Conservation (phyloP, 1,140 invertebrate genomes). For the Papilio machaon region DNA sequence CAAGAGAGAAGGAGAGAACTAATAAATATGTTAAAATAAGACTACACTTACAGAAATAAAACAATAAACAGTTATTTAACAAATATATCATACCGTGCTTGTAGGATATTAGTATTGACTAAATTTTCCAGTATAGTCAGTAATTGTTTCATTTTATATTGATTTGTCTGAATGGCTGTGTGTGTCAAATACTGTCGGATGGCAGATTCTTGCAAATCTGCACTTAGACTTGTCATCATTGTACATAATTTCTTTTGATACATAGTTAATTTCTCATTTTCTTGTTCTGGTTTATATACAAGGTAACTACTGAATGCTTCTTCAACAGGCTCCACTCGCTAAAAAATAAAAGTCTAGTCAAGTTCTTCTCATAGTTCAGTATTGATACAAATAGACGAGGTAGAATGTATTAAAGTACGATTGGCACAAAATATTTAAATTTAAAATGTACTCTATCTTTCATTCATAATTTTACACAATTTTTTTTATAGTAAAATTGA, state of each 20-base stretch:
- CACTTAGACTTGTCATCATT: slow-evolving; percentile 79
- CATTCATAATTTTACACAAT: no score
- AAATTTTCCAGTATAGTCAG: slow-evolving; percentile 88
- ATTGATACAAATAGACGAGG: no score
- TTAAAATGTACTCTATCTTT: no score
- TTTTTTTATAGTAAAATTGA: no score
- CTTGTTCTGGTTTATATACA: slow-evolving; percentile 86
- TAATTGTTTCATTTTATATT: slow-evolving; percentile 87
- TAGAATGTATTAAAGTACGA: no score
- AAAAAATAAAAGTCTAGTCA: slow-evolving; percentile 44
- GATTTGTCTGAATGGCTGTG: slow-evolving; percentile 87
- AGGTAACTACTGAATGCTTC: slow-evolving; percentile 94
- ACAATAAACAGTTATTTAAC: slow-evolving; percentile 21
- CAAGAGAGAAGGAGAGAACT: no score
- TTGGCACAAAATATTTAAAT: no score
- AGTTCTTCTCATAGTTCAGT: no score
- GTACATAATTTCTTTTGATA: slow-evolving; percentile 85
- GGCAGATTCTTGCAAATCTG: slow-evolving; percentile 88
- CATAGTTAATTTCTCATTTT: slow-evolving; percentile 85
- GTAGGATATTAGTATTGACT: slow-evolving; percentile 86
- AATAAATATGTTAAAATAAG: background rate
- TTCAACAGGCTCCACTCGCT: slow-evolving; percentile 92
- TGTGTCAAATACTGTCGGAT: slow-evolving; percentile 87
- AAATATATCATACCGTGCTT: slow-evolving; percentile 81
- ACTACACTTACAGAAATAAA: background rate